Evolutionary conservation across 2,888 invertebrate genomes (phyloP), one percentile per base, ranked within the genome.

Genomic region (Cinara cedri): DNA sequence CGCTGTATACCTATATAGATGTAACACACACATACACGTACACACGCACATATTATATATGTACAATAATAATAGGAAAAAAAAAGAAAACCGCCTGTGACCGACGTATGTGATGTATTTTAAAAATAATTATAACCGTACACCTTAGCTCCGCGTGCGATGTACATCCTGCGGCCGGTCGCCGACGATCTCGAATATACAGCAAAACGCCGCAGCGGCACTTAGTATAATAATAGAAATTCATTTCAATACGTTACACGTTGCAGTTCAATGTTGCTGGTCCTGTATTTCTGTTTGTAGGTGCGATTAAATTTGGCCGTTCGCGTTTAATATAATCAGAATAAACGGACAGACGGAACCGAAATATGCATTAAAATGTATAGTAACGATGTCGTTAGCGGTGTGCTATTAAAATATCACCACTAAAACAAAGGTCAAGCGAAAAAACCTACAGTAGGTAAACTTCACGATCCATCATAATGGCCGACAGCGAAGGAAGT

Each of bases 401-500:
- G 21, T 21, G 21, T 46, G 8, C 34, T 6, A 4, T 3, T 34
- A 6, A 34, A 34, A 34, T 34, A 34, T 6, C 34, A 6, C 34
- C 3, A 34, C 34, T 34, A 44, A 19, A 46, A 14, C 42, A 54
- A 3, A 44, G 21, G 71, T 55, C n/a, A 19, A 19, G 3, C n/a
- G n/a, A 34, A 34, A 62, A 16, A 16, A 21, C 10, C 10, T n/a
- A 42, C 19, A 19, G n/a, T n/a, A 46, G 24, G 16, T 16, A 24
- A 10, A 9, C 8, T n/a, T n/a, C n/a, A n/a, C 26, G 13, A 51
- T 19, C 4, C 60, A 14, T 16, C 51, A 13, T 51, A 16, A 96
- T 95, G 95, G 95, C 95, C 86, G 95, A 96, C 89, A 93, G 93
- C 86, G 96, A 96, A 87, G 96, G 95, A 86, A 94, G 96, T 84